These are phyloP conservation scores for Trogon surrucura DNA, from an alignment of 2,113 vertebrate species.

Conservation along the genomic window DNA sequence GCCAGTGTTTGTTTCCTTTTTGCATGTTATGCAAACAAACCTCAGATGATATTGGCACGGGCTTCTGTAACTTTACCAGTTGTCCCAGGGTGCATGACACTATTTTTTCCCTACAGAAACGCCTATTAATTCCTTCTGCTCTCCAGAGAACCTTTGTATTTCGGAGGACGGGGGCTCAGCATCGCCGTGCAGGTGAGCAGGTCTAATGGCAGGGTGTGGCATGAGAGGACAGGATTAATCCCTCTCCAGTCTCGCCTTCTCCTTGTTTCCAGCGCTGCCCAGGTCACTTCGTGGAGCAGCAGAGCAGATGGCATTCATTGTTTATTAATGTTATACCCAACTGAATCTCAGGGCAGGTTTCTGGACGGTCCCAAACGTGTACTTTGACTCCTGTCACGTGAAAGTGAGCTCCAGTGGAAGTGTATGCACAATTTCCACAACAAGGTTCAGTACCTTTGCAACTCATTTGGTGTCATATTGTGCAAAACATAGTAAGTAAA, in stretches of 20 bases:
- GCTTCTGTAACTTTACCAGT: constrained; percentile 9
- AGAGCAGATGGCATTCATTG: background rate
- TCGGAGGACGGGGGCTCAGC: background rate
- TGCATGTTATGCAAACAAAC: constrained; percentile 43
- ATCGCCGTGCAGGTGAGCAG: background rate
- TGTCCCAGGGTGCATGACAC: background rate
- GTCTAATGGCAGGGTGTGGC: background rate
- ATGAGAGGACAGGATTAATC: background rate
- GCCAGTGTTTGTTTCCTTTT: constrained; percentile 43
- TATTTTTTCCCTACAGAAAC: background rate
- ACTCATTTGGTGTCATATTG: background rate
- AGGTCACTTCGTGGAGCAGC: background rate
- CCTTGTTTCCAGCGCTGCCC: background rate
- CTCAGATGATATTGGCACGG: constrained; percentile 27
- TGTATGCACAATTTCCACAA: background rate
- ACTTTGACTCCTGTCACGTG: background rate
- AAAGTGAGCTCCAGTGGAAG: background rate
- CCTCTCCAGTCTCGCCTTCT: background rate
- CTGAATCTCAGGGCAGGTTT: background rate
- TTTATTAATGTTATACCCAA: background rate
- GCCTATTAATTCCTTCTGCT: background rate
- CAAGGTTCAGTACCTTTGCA: background rate
- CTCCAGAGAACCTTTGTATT: background rate
- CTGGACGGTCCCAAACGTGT: background rate
- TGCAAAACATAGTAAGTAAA: background rate